Evolutionary conservation across 2,797 vertebrate genomes (phyloP), one percentile per base, ranked within the genome.

Genomic region (Psittacula echo): DNA sequence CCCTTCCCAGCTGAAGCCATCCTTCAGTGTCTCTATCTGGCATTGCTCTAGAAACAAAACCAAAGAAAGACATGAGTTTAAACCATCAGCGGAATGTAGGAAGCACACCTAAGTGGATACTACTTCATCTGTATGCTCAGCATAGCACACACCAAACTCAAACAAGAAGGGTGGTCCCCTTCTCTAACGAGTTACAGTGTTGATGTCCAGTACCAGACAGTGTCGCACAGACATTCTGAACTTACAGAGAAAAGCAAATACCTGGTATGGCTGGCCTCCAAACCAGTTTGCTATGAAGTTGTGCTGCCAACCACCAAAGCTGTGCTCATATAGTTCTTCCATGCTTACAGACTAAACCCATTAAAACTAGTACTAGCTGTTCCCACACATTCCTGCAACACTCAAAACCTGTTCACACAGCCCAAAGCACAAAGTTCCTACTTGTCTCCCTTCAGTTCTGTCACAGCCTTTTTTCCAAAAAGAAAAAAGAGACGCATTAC

Each of bases 141-240:
- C 7, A 7, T 2, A 62, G 42, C 22, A 67, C 26, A 37, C 34
- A 53, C 10, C 23, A 44, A 62, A 64, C 39, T 54, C n/a, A 56
- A 21, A 15, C 3, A 20, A 32, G 30, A 21, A 34, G 15, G 11
- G 10, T 5, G 7, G 16, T 68, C 23, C 10, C 6, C 4, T 68
- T 56, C 48, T 45, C 11, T 72, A 30, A 78, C 7, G 22, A 41
- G 15, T n/a, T 64, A 44, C 19, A 30, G 6, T 8, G 7, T 8
- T 29, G 29, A 26, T 1, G 1, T 51, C 26, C 22, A 37, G 21
- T 18, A 58, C 9, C 29, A 47, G 42, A 1, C 2, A 8, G 23
- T 54, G 39, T 14, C 41, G 30, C 2, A 1, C 7, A 64, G 75
- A 27, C 13, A 58, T 92, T 56, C 9, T 79, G 41, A 81, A 82